Conservation (phyloP, 2,113 vertebrate genomes). For the Phrynosoma blainvillii region DNA sequence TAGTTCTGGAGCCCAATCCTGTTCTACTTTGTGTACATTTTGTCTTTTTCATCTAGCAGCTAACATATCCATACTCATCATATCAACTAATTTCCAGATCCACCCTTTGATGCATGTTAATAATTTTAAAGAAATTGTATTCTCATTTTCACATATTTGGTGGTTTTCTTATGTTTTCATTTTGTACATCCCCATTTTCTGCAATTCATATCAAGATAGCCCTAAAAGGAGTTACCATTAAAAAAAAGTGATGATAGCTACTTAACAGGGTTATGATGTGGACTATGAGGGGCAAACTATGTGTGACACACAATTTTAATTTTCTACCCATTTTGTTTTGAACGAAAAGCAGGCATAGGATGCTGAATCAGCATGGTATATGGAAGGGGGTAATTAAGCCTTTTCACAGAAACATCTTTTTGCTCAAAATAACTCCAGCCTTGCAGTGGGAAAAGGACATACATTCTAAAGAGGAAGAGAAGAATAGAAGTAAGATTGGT, state of each 20-base stretch:
- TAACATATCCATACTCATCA: too few species aligned
- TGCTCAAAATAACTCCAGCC: neutral
- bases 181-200: neutral
- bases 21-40: too few species aligned
- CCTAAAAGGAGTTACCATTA: neutral
- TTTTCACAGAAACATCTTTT: neutral
- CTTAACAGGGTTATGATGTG: neutral
- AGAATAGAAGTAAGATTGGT: neutral
- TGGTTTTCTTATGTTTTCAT: neutral
- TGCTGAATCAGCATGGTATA: neutral
- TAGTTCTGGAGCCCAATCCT: too few species aligned
- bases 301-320: neutral
- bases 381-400: neutral
- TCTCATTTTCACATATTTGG: neutral
- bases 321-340: neutral
- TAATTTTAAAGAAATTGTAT: neutral
- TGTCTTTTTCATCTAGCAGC: too few species aligned
- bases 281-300: neutral
- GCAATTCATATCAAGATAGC: neutral
- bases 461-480: too few species aligned
- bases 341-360: neutral
- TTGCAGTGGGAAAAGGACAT: neutral
- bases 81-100: too few species aligned
- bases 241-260: neutral
- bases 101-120: neutral